Evolutionary conservation across 1,140 invertebrate genomes (phyloP), one percentile per base, ranked within the genome.

Genomic region (Leptinotarsa lineolata): DNA sequence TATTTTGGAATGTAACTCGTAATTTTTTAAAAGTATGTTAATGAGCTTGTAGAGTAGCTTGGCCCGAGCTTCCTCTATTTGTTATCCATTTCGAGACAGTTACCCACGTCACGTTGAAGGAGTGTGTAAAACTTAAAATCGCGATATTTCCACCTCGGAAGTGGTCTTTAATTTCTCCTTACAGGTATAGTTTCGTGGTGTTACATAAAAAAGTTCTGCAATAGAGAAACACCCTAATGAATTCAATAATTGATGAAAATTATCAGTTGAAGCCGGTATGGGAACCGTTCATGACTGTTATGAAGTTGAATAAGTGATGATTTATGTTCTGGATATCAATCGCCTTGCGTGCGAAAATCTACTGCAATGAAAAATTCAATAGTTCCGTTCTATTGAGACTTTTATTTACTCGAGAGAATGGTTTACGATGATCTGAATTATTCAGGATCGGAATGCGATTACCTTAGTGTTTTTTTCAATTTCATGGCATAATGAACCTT

Each of bases 1-100:
- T 54, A 54, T 54, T 54, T 18, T 39, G 11, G n/a, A 54, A 3
- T 54, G 48, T 3, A 54, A 16, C 4, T 4, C 48, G 48, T 54
- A 54, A 16, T 54, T 54, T 54, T 54, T 54, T 54, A 54, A 39
- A 39, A 54, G 48, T 54, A 18, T 54, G 48, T 54, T 54, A 54
- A 54, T 54, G 48, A 54, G 48, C 48, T 54, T 3, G 15, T 54
- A n/a, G 15, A n/a, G 16, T 54, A 54, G n/a, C n/a, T 46, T 46
- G 45, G 13, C 45, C 45, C 45, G 5, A 46, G 45, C 45, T 54
- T 18, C n/a, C 48, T 15, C 48, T 54, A 54, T n/a, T 54, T 18
- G 48, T 54, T 3, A 54, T 54, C n/a, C 48, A 16, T 15, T 54
- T 54, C n/a, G 16, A 54, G n/a, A 54, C n/a, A 54, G n/a, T n/a